phyloP scores from a whole-genome alignment of 2,888 invertebrate genomes.

The Lasiommata megera region DNA sequence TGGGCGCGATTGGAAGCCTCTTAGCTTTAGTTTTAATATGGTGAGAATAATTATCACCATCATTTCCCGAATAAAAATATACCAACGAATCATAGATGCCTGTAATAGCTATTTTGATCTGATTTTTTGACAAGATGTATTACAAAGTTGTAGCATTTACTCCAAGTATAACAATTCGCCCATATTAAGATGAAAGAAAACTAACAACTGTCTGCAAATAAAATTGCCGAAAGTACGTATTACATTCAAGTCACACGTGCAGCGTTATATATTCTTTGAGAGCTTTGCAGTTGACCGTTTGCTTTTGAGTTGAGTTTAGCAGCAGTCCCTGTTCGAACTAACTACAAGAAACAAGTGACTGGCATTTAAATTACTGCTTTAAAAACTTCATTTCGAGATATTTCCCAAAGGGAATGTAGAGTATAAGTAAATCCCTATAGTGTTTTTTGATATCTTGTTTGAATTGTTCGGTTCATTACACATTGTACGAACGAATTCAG shows the following conservation, averaged over 20 bases:
- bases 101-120: no score
- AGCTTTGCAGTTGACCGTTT: constrained; percentile 31
- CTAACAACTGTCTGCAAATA: not conserved
- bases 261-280: constrained; percentile 38
- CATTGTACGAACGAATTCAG: not conserved
- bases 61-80: no score
- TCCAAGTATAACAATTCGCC: not conserved
- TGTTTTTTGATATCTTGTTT: constrained; percentile 5
- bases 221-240: constrained; percentile 11
- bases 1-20: no score
- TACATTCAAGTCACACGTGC: constrained; percentile 38
- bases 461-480: not conserved
- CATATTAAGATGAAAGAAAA: not conserved
- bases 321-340: constrained; percentile 33
- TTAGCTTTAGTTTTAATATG: no score
- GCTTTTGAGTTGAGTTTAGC: constrained; percentile 27
- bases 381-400: constrained; percentile 29
- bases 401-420: constrained; percentile 4
- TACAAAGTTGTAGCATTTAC: no score
- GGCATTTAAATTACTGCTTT: constrained; percentile 39
- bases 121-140: no score
- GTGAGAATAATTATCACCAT: no score
- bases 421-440: constrained; percentile 4
- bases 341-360: constrained; percentile 35
- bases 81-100: no score